Evolutionary conservation across 2,888 invertebrate species (phyloP), one percentile per base, ranked within the genome.

Genomic region (Carabus problematicus): DNA sequence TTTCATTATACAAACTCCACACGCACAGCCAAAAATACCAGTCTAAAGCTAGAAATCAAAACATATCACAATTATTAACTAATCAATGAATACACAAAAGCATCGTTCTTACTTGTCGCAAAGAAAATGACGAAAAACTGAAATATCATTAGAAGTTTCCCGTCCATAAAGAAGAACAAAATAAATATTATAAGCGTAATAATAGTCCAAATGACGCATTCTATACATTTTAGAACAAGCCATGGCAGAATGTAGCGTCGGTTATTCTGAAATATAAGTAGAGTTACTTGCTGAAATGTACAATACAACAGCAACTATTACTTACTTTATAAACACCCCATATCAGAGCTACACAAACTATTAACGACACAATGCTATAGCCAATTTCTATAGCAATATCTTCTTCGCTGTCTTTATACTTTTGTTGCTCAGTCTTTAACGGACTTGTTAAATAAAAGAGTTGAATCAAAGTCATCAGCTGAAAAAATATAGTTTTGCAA

Each of bases 1-100:
- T 19, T 9, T 64, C 64, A 19, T 55, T 58, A 43, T 64, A 64
- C 45, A 64, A 64, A 39, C 55, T 64, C 64, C 64, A 64, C 19
- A 64, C 64, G 39, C 55, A 56, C n/a, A 56, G 16, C 64, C 64
- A 64, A 47, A 64, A 64, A 55, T 64, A 64, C 64, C 64, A 64
- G 39, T 45, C 41, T 29, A 64, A 14, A 8, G 56, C 64, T 64
- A 19, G 11, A 55, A 64, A 63, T 39, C 12, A 42, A 43, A 43
- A 40, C 4, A 40, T 39, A 49, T 49, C 8, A 47, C 16, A 47
- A 47, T 16, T 47, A 40, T 11, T 19, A 11, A 16, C 47, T 47
- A n/a, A 47, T 7, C 8, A 47, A 14, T 47, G 47, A 29, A 29
- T 29, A 29, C 6, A 3, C 29, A 29, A 29, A 29, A 29, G 6